phyloP scores from a whole-genome alignment of 2,113 vertebrate species.

The Tricholaema leucomelas region DNA sequence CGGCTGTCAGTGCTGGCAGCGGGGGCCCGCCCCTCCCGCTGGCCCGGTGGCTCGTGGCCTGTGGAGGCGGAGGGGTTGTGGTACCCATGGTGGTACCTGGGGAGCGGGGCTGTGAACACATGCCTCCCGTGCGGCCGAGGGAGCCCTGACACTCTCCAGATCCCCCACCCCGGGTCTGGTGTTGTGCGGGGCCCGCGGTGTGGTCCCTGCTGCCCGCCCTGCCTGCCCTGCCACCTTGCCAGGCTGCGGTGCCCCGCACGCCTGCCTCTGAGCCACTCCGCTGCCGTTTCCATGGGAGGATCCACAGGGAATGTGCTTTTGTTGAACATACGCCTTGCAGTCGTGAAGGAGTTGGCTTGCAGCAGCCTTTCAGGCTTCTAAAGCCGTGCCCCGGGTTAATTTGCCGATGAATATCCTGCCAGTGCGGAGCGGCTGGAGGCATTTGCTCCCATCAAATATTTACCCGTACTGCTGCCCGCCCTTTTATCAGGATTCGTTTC shows the following conservation, averaged over 20 bases:
- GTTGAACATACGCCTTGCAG: accelerated
- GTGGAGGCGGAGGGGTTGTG: accelerated
- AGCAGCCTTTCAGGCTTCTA: background rate
- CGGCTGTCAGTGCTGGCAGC: accelerated
- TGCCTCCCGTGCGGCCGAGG: accelerated
- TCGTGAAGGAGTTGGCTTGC: no score
- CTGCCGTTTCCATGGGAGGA: accelerated
- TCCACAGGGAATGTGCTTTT: accelerated
- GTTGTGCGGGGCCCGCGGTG: background rate
- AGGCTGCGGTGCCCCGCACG: accelerated
- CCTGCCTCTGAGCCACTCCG: background rate
- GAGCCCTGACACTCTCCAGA: accelerated
- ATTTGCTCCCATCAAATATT: background rate
- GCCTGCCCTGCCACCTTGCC: accelerated
- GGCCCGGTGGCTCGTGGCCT: accelerated
- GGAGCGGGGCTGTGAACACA: no score
- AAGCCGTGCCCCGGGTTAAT: background rate
- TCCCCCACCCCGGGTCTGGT: accelerated
- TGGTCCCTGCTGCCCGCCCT: accelerated
- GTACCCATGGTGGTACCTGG: accelerated
- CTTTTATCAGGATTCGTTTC: accelerated
- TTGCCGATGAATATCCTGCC: background rate
- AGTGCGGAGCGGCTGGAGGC: accelerated
- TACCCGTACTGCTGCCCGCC: background rate
- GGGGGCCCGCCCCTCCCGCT: accelerated